These are phyloP conservation scores for Smutsia gigantea DNA, from an alignment of 2,797 vertebrate genomes.

Conservation along the genomic window DNA sequence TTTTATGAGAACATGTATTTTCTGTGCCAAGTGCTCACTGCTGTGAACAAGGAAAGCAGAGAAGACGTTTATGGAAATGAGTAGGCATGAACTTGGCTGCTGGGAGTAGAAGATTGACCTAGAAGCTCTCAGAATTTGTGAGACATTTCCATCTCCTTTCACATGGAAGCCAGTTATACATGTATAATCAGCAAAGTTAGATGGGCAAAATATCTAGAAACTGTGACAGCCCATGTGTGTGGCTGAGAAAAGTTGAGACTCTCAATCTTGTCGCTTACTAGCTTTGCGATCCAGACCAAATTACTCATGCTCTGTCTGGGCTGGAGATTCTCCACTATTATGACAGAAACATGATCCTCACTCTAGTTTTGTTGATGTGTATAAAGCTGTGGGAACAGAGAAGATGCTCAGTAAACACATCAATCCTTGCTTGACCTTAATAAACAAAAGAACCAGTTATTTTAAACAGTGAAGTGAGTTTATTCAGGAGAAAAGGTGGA, in stretches of 20 bases:
- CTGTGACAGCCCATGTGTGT: background rate
- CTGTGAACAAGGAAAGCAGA: background rate
- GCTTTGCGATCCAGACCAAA: background rate
- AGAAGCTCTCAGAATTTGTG: background rate
- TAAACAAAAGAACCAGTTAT: too few species aligned
- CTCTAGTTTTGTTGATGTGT: background rate
- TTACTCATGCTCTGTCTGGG: background rate
- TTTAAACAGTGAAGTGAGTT: too few species aligned
- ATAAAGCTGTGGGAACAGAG: background rate
- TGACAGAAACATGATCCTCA: background rate
- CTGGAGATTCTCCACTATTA: background rate
- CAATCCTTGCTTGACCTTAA: too few species aligned
- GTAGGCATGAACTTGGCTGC: background rate
- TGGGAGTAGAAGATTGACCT: too few species aligned
- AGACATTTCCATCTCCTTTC: background rate
- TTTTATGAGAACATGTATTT: background rate
- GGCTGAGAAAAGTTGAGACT: background rate
- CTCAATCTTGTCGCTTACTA: background rate
- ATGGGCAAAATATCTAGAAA: background rate
- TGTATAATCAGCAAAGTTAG: background rate
- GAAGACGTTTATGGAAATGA: background rate
- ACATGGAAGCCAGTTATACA: background rate
- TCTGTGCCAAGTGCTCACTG: background rate
- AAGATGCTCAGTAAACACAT: background rate
- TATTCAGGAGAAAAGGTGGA: too few species aligned